Evolutionary conservation across 2,888 invertebrate genomes (phyloP).

Genomic region (Dicyrtomina minuta): DNA sequence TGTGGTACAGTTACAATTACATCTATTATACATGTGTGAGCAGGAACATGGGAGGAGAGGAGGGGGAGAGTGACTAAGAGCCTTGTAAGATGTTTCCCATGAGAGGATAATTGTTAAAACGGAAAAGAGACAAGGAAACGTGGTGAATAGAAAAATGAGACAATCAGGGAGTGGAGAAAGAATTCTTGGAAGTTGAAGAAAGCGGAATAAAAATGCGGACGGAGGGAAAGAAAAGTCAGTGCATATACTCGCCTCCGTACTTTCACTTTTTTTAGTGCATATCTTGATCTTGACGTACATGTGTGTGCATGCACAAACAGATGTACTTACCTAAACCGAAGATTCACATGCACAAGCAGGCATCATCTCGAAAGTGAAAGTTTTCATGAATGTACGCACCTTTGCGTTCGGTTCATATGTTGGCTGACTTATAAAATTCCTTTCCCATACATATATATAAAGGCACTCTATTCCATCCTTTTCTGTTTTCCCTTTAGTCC

Average conservation of each 20-base stretch:
- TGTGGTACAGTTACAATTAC: too few relatives aligned
- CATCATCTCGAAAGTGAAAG: too few relatives aligned
- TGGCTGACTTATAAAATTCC: too few relatives aligned
- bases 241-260: too few relatives aligned
- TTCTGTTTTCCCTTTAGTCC: not conserved
- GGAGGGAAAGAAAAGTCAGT: not conserved
- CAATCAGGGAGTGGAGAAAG: conserved; percentile 3
- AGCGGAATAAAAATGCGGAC: not conserved
- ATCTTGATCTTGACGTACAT: not conserved
- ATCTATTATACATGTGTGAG: not conserved
- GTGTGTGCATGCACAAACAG: not conserved
- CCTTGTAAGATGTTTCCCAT: conserved; percentile 10
- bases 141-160: conserved; percentile 17
- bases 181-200: not conserved
- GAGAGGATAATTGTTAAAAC: conserved; percentile 30
- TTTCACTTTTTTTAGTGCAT: too few relatives aligned
- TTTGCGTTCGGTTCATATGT: too few relatives aligned
- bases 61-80: conserved; percentile 1
- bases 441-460: too few relatives aligned
- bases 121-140: conserved; percentile 25
- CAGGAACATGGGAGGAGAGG: not conserved
- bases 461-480: too few relatives aligned
- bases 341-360: too few relatives aligned
- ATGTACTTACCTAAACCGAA: too few relatives aligned
- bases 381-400: too few relatives aligned